Percentiles rank a stretch among this genome's conserved stretches.
These are phyloP conservation scores for Melieria crassipennis DNA, from an alignment of 2,888 invertebrate genomes.

Conservation along the genomic window DNA sequence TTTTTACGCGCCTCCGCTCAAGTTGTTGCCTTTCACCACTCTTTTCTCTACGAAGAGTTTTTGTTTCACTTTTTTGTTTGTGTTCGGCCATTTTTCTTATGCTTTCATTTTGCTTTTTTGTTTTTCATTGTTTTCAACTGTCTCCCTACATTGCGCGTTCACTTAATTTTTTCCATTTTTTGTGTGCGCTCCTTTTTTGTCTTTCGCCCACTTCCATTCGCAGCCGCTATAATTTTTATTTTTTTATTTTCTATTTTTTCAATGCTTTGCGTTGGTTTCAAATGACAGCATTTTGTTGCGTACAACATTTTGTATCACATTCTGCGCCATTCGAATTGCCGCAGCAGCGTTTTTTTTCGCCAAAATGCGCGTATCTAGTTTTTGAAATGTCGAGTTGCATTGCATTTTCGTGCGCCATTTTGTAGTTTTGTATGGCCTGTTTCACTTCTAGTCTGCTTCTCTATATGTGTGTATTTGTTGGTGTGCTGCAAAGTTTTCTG, in stretches of 20 bases:
- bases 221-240: too few species aligned
- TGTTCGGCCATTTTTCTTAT: too few species aligned
- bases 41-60: too few species aligned
- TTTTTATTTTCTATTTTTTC: conserved; percentile 29
- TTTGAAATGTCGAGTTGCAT: neutral
- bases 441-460: conserved; percentile 2
- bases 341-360: neutral
- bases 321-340: neutral
- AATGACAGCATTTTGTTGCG: conserved; percentile 36
- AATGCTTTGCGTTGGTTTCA: conserved; percentile 33
- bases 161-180: conserved; percentile 3
- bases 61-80: too few species aligned
- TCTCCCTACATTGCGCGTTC: neutral
- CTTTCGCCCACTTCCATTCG: too few species aligned
- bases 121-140: too few species aligned
- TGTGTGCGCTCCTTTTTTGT: too few species aligned
- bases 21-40: too few species aligned
- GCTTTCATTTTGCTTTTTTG: too few species aligned
- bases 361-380: neutral
- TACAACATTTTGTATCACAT: neutral
- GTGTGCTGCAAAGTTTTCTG: conserved; percentile 22
- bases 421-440: neutral
- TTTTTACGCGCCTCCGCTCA: conserved; percentile 5
- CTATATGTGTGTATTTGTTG: neutral
- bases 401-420: too few species aligned